Evolutionary conservation across 2,797 vertebrate genomes (phyloP).

Genomic region (Enteromius anoplus): DNA sequence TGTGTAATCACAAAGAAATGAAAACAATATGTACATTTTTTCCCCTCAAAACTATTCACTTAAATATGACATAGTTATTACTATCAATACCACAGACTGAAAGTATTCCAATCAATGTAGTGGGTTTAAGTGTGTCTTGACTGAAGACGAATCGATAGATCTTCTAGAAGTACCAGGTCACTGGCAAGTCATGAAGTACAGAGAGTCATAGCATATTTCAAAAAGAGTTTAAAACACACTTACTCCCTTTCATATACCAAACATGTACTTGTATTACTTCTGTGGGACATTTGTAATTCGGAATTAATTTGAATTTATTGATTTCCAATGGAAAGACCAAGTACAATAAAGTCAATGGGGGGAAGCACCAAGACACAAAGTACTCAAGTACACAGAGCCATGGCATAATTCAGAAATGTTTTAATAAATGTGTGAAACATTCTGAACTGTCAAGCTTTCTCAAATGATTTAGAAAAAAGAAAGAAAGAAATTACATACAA

Average conservation of each 20-base stretch:
- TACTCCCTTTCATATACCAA: background rate
- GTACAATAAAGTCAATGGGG: background rate
- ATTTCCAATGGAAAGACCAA: background rate
- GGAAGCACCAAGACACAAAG: background rate
- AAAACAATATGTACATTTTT: conserved; percentile 11
- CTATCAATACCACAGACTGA: background rate
- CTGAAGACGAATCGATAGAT: background rate
- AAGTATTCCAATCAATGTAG: background rate
- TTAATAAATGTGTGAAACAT: background rate
- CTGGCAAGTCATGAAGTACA: background rate
- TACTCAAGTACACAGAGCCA: background rate
- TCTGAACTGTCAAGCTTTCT: background rate
- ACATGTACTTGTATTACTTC: background rate
- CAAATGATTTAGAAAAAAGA: background rate
- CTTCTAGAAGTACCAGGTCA: background rate
- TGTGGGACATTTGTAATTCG: background rate
- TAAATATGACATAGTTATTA: background rate
- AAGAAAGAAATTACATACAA: background rate
- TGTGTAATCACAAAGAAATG: background rate
- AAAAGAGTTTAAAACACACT: background rate
- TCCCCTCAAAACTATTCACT: background rate
- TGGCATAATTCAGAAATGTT: background rate
- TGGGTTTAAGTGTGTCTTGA: background rate
- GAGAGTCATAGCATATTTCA: background rate
- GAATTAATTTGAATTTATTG: background rate